A percentile compares a stretch with the other conserved stretches of the same genome.
Evolutionary conservation across 1,140 invertebrate genomes (phyloP).

Genomic region (Trachelipus rathkii): DNA sequence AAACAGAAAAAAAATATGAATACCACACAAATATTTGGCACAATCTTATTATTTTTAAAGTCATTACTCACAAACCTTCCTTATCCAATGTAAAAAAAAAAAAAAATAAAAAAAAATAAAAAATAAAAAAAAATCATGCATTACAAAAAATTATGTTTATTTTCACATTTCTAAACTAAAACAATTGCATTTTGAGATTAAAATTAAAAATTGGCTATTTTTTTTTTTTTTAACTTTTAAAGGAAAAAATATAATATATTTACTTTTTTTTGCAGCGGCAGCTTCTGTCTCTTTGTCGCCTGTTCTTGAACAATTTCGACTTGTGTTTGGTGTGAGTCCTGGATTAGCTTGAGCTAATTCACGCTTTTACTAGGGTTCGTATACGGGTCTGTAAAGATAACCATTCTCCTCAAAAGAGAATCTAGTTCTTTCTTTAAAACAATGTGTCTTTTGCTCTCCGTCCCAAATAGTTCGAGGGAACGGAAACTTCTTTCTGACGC

Average conservation of each 20-base stretch:
- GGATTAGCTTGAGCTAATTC: constrained; percentile 96
- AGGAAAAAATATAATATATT: no score
- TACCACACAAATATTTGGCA: no score
- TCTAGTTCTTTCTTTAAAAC: constrained; percentile 96
- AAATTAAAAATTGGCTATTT: no score
- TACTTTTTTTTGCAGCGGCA: constrained; percentile 81
- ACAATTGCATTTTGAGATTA: no score
- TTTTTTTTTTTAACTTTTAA: background rate
- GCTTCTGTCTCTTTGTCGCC: constrained; percentile 93
- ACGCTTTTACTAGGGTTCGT: constrained; percentile 96
- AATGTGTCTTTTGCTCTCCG: constrained; percentile 99
- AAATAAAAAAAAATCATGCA: background rate
- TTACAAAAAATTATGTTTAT: background rate
- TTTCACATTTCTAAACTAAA: background rate
- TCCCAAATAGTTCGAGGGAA: constrained; percentile 98
- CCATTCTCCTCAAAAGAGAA: constrained; percentile 92
- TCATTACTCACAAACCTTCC: no score
- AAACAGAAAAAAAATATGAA: no score
- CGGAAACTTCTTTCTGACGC: constrained; percentile 99
- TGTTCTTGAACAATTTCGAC: constrained; percentile 99
- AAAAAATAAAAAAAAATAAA: background rate
- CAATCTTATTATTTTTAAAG: no score
- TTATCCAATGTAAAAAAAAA: background rate
- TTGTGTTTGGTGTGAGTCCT: constrained; percentile 95
- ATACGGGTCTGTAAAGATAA: constrained; percentile 98